phyloP scores from a whole-genome alignment of 2,888 invertebrate species.

The Tetragnatha montana region DNA sequence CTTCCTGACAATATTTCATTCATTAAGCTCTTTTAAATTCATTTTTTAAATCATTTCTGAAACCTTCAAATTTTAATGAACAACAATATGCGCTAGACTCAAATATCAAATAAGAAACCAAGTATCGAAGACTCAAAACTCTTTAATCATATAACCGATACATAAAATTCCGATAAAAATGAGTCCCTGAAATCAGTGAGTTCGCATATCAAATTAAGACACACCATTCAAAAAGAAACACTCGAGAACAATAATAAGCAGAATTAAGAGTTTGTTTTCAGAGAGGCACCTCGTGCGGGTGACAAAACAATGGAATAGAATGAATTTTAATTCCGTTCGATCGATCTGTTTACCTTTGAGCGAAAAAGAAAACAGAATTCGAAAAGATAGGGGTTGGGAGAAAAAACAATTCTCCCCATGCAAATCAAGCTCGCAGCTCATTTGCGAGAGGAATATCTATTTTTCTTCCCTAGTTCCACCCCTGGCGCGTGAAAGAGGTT shows the following conservation, averaged over 20 bases:
- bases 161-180: too few species aligned
- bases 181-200: too few species aligned
- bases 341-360: slow-evolving; percentile 54
- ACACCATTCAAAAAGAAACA: too few species aligned
- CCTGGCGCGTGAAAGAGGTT: slow-evolving; percentile 1
- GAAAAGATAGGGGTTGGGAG: background rate
- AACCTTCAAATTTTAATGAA: too few species aligned
- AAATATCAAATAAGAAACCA: too few species aligned
- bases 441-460: slow-evolving; percentile 40
- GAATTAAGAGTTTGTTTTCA: background rate
- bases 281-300: background rate
- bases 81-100: too few species aligned
- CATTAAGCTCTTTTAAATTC: too few species aligned
- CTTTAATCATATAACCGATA: too few species aligned
- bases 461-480: background rate
- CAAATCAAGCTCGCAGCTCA: slow-evolving; percentile 46
- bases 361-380: slow-evolving; percentile 22
- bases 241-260: background rate
- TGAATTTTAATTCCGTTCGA: slow-evolving; percentile 39
- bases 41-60: too few species aligned
- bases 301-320: slow-evolving; percentile 6
- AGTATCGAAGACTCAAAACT: too few species aligned
- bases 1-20: too few species aligned
- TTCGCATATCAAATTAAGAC: too few species aligned
- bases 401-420: slow-evolving; percentile 58